A percentile compares a stretch with the other conserved stretches of the same genome.
Conservation (phyloP, 2,797 vertebrate species). For the Onychomys arenicola region DNA sequence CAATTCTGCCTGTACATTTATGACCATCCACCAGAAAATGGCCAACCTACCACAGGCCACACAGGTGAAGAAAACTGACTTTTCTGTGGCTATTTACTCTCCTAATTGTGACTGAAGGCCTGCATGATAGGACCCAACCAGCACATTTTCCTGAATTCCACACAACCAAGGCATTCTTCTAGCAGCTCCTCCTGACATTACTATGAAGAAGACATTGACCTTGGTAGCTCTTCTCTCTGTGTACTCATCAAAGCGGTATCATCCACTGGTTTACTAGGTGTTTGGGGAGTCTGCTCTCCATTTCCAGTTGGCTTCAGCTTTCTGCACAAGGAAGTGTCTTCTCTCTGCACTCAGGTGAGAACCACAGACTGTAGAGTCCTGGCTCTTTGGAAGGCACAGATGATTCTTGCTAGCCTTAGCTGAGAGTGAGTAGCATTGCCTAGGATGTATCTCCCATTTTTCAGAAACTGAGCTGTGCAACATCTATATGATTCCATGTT, state of each 20-base stretch:
- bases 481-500: not conserved
- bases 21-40: not conserved
- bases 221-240: not conserved
- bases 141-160: not conserved
- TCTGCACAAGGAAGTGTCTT: not conserved
- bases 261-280: accelerated
- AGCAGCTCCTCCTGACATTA: not conserved
- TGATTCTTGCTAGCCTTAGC: not conserved
- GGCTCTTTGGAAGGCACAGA: not conserved
- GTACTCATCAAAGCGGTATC: not conserved
- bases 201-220: not conserved
- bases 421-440: no score
- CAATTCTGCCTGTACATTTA: not conserved
- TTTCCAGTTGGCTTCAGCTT: not conserved
- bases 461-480: not conserved
- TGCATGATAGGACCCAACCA: no score
- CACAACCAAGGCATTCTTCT: not conserved
- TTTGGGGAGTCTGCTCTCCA: not conserved
- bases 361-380: accelerated
- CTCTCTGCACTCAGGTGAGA: accelerated
- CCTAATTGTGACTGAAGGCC: no score
- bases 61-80: not conserved
- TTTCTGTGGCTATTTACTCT: not conserved
- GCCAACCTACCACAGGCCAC: not conserved
- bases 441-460: not conserved